Conservation (phyloP, 2,113 vertebrate species). For the Tyrannus savana region DNA sequence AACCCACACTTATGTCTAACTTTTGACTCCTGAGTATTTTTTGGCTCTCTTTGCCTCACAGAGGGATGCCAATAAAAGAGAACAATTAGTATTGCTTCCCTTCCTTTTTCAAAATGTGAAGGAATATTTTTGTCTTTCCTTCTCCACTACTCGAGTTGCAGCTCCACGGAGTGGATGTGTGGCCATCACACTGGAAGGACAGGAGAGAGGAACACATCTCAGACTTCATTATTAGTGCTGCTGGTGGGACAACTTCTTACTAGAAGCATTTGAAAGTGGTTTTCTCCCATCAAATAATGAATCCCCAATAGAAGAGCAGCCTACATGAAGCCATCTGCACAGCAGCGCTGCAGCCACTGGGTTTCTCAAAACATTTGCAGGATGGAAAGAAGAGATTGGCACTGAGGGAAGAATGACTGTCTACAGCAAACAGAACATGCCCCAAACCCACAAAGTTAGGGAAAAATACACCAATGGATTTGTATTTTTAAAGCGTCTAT, state of each 20-base stretch:
- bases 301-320: neutral
- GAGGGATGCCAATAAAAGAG: neutral
- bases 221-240: neutral
- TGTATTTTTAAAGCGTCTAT: neutral
- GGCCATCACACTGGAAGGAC: neutral
- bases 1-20: neutral
- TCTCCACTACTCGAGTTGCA: neutral
- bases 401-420: neutral
- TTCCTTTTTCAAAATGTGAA: neutral
- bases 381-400: neutral
- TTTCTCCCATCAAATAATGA: neutral
- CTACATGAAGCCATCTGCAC: neutral
- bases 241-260: neutral
- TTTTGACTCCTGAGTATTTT: neutral
- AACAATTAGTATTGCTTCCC: neutral
- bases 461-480: neutral
- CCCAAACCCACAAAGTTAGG: neutral
- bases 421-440: neutral
- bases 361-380: neutral
- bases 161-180: accelerated
- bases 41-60: neutral
- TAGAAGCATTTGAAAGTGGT: neutral
- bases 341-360: neutral
- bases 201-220: neutral
- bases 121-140: neutral